Base-by-base conservation (phyloP, 2,797 vertebrate species). In the Lithobates pipiens region DNA sequence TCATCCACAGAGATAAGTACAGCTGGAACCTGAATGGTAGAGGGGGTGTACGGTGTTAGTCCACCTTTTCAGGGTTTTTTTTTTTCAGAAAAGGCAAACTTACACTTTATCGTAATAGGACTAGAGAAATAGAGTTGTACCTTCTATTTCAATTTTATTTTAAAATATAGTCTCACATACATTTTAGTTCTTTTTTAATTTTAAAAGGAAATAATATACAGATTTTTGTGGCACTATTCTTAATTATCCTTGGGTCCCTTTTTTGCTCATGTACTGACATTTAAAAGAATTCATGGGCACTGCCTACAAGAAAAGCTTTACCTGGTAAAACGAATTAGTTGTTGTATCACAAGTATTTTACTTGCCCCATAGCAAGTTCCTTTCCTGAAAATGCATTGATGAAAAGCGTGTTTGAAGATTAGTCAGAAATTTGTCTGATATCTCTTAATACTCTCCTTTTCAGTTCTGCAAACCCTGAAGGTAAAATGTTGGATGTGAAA, bases 351-450 rank as follows among this genome's bases (percentile, higher is more conserved):
- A 79, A 68, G 80, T 68, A 79, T 83, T 70, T 83, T 68, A 63
- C 42, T 78, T 68, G 80, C 85, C 80, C 54, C 57, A 34, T 57
- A 86, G 75, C 74, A 54, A 83, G 7, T 79, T 57, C 57, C 69
- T 78, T 82, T 73, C 68, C 63, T 44, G 76, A 74, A 83, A 78
- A 83, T 83, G 57, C 73, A 68, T 86, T 71, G 84, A 81, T 86
- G 84, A 82, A 86, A 76, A 70, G 73, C 36, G 21, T 25, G 57
- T 87, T 87, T 87, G 85, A 87, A 78, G 76, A 87, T 86, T 86
- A 83, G 80, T 83, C 70, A 86, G 76, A 83, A 83, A 83, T 69
- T 36, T 85, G 77, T 85, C 77, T 80, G 71, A 85, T 85, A 81
- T 67, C 44, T 85, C 72, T 69, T 86, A 86, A 81, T 71, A 82